These are phyloP conservation scores for Serinus canaria DNA, from an alignment of 2,113 vertebrate genomes.

Conservation along the genomic window DNA sequence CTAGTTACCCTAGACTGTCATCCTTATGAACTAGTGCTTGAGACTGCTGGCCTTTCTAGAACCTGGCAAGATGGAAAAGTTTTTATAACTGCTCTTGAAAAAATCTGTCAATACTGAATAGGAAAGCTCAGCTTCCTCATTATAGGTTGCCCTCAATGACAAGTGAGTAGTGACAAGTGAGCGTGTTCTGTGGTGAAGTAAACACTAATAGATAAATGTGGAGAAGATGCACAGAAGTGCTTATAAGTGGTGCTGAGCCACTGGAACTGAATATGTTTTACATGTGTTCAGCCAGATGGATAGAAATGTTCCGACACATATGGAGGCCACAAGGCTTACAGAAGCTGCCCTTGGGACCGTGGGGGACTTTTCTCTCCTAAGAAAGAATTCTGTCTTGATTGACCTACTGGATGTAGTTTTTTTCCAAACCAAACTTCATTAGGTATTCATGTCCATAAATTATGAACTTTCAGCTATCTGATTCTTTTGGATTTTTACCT, in stretches of 20 bases:
- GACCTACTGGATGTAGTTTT: not conserved
- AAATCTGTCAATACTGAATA: not conserved
- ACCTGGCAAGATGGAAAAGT: not conserved
- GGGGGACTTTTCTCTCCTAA: not conserved
- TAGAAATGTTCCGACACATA: not conserved
- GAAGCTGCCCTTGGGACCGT: not conserved
- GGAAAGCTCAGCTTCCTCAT: not conserved
- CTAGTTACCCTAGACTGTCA: not conserved
- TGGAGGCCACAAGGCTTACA: not conserved
- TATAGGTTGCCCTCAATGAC: not conserved
- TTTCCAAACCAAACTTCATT: not conserved
- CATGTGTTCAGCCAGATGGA: not conserved
- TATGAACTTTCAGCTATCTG: not conserved
- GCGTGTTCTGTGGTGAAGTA: not conserved
- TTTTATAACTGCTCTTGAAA: not conserved
- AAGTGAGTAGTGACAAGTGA: not conserved
- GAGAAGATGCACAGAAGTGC: not conserved
- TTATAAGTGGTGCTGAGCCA: not conserved
- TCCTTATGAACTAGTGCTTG: not conserved
- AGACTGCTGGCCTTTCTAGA: not conserved
- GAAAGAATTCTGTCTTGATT: not conserved
- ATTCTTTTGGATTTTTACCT: not conserved
- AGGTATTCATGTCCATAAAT: fast-evolving
- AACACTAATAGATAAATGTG: not conserved
- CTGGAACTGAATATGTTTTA: not conserved